Evolutionary conservation across 2,888 invertebrate genomes (phyloP).

Genomic region (Drosophila subquinaria): DNA sequence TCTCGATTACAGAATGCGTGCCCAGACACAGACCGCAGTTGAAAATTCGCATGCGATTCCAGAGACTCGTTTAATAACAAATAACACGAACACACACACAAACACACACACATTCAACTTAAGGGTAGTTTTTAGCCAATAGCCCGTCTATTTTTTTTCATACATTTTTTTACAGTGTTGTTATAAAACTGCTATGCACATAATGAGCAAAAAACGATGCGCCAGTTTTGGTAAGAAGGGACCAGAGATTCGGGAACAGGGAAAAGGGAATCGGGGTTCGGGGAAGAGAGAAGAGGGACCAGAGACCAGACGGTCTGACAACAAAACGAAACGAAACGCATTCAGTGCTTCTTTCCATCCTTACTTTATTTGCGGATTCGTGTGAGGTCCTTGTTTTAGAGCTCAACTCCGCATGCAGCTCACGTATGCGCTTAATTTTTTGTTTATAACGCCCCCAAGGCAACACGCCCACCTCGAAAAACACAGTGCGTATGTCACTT

Average conservation of each 20-base stretch:
- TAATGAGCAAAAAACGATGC: conserved; percentile 70
- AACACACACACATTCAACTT: conserved; percentile 9
- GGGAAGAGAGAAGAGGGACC: background rate
- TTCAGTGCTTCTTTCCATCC: conserved; percentile 18
- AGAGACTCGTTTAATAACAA: conserved; percentile 66
- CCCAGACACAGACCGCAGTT: conserved; percentile 39
- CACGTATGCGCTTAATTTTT: conserved; percentile 80
- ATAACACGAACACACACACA: conserved; percentile 36
- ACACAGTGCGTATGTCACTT: conserved; percentile 58
- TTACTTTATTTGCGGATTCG: conserved; percentile 1
- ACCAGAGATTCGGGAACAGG: background rate
- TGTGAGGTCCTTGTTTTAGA: conserved; percentile 46
- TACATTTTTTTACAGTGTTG: conserved; percentile 17
- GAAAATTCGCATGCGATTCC: conserved; percentile 26
- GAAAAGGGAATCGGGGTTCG: background rate
- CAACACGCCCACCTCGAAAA: conserved; percentile 26
- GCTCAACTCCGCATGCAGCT: conserved; percentile 55
- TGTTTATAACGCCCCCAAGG: conserved; percentile 68
- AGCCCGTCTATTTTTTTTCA: conserved; percentile 33
- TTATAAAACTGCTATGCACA: conserved; percentile 52
- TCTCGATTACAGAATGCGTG: conserved; percentile 72
- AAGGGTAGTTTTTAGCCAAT: conserved; percentile 66
- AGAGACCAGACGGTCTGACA: conserved; percentile 31
- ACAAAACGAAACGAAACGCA: conserved; percentile 25
- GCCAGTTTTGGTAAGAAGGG: conserved; percentile 12